phyloP scores from a whole-genome alignment of 2,113 vertebrate species.

The Bagarius yarrelli region DNA sequence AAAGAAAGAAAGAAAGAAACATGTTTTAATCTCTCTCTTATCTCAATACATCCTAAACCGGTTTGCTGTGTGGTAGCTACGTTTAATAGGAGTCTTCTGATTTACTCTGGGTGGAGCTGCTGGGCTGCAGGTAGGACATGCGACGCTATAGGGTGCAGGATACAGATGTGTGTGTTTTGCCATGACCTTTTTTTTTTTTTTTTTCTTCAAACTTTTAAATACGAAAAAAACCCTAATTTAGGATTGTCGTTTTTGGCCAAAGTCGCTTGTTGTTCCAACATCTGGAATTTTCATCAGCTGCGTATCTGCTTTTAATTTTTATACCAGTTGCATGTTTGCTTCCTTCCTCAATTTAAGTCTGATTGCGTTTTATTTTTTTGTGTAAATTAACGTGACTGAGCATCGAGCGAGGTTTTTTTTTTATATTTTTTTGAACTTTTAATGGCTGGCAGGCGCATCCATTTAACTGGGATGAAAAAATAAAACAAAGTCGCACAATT shows the following conservation, averaged over 20 bases:
- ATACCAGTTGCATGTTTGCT: background rate
- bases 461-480: background rate
- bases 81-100: background rate
- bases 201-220: background rate
- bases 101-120: slow-evolving; percentile 18
- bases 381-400: background rate
- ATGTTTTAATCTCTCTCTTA: slow-evolving; percentile 12
- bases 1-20: background rate
- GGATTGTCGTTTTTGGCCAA: background rate
- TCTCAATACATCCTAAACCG: background rate
- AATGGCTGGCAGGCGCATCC: background rate
- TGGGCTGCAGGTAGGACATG: slow-evolving; percentile 13
- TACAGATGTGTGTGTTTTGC: background rate
- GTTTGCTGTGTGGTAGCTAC: slow-evolving; percentile 16
- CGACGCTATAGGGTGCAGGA: background rate
- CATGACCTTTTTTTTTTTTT: background rate
- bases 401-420: background rate
- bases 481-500: background rate
- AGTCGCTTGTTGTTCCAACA: background rate
- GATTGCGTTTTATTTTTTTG: background rate
- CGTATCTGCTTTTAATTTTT: background rate
- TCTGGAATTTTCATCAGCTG: background rate
- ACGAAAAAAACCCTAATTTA: too few species aligned
- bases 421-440: background rate
- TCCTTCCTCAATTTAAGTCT: background rate